Base-by-base conservation (phyloP, 2,113 vertebrate species). In the Istiophorus platypterus region DNA sequence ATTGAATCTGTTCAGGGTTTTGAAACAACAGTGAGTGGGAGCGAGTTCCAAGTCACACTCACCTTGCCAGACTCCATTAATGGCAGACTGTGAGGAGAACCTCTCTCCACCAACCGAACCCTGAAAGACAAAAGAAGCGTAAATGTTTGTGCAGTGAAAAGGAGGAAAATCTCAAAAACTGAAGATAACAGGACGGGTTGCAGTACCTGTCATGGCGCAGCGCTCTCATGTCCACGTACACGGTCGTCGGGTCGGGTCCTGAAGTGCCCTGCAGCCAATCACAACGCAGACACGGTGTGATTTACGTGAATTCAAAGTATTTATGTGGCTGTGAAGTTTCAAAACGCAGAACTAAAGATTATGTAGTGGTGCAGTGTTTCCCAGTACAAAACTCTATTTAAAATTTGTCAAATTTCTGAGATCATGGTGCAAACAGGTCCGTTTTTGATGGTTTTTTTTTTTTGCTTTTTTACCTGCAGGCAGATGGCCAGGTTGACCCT, bases 191-290 rank as follows among this genome's bases (percentile, higher is more conserved):
- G 66, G n/a, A 2, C n/a, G 4, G 37, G 14, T 0, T 4, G 34
- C 0, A 93, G 84, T 90, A 99, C 98, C 98, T 98, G 96, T 99
- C 98, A 0, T 99, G 98, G 78, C 98, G 95, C 84, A 99, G 96
- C 34, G 98, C 98, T 85, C 98, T 96, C 98, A 99, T 99, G 94
- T 99, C 98, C 91, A 99, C 98, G 41, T 97, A 99, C 84, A 99
- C 98, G 12, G 98, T 99, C 17, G 98, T 99, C 8, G 98, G 98
- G 85, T 99, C 98, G 2, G 98, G 98, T 95, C 98, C 98, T 18
- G 98, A 99, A 4, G 98, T 99, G 61, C 98, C 98, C 98, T 99
- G 96, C 73, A 94, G 96, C 88, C 88, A 95, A 95, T 85, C 91
- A 94, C 56, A 94, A 24, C 57, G 13, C 57, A 82, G 74, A 82